Conservation (phyloP, 35 echinoderm and acorn worm species). For the Strongylocentrotus purpuratus region DNA sequence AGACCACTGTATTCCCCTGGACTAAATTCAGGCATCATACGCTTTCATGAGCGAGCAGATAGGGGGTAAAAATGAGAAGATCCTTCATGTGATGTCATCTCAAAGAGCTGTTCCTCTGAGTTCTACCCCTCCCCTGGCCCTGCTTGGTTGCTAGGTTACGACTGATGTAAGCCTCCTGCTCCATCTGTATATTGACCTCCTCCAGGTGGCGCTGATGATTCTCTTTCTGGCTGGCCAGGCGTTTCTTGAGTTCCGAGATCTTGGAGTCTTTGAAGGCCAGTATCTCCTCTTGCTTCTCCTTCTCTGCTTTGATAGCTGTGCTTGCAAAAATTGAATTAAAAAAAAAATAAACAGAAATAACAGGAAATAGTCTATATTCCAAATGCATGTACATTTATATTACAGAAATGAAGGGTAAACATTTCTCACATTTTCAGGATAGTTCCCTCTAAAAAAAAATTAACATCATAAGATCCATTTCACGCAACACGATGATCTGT, state of each 20-base stretch:
- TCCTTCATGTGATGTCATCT: not conserved
- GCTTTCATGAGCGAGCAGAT: too few relatives aligned
- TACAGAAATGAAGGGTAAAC: too few relatives aligned
- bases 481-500: too few relatives aligned
- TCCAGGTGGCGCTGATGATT: slow-evolving; percentile 55
- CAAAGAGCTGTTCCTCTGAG: not conserved
- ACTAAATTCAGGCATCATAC: too few relatives aligned
- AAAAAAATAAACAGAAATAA: not conserved
- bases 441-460: too few relatives aligned
- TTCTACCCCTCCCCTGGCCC: not conserved
- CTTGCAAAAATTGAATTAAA: not conserved
- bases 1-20: too few relatives aligned
- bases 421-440: too few relatives aligned
- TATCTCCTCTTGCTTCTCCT: slow-evolving; percentile 72
- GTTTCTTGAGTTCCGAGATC: slow-evolving; percentile 68
- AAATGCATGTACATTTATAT: not conserved
- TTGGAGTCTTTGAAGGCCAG: slow-evolving; percentile 59
- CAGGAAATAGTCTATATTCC: not conserved
- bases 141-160: not conserved
- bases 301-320: slow-evolving; percentile 62
- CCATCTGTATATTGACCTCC: slow-evolving; percentile 61
- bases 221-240: slow-evolving; percentile 73
- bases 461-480: too few relatives aligned
- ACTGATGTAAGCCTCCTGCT: slow-evolving; percentile 75
- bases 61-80: too few relatives aligned